Evolutionary conservation across 2,113 vertebrate species (phyloP).

Genomic region (Pardalotus punctatus): DNA sequence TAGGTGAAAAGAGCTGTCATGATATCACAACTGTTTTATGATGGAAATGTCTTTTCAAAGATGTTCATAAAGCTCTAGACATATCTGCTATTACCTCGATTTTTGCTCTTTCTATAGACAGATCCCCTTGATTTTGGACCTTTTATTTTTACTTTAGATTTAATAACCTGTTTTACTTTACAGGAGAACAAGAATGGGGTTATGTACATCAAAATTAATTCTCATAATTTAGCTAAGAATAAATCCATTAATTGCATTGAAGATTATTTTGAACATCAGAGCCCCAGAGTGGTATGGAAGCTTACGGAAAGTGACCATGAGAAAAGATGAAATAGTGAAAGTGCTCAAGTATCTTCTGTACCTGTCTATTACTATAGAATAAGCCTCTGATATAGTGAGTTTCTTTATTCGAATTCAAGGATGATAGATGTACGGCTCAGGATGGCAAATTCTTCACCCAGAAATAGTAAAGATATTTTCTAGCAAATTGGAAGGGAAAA

Average conservation of each 20-base stretch:
- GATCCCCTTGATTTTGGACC: background rate
- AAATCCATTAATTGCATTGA: background rate
- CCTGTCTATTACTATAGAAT: background rate
- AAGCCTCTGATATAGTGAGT: background rate
- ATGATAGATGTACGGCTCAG: background rate
- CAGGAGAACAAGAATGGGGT: background rate
- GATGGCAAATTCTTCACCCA: background rate
- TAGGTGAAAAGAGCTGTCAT: conserved; percentile 18
- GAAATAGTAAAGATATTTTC: background rate
- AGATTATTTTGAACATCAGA: background rate
- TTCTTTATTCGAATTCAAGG: background rate
- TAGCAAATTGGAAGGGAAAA: background rate
- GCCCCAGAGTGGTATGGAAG: background rate
- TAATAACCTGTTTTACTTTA: background rate
- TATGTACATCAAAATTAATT: background rate
- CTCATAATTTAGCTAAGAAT: background rate
- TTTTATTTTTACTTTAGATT: background rate
- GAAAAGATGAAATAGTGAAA: background rate
- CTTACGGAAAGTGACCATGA: background rate
- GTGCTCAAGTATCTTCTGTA: background rate
- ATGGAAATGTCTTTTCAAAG: conserved; percentile 18
- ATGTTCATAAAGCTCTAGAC: background rate
- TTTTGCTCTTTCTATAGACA: background rate
- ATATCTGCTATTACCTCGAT: background rate
- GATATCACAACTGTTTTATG: background rate